Conservation (phyloP, 2,888 invertebrate genomes). For the Sympetrum striolatum region DNA sequence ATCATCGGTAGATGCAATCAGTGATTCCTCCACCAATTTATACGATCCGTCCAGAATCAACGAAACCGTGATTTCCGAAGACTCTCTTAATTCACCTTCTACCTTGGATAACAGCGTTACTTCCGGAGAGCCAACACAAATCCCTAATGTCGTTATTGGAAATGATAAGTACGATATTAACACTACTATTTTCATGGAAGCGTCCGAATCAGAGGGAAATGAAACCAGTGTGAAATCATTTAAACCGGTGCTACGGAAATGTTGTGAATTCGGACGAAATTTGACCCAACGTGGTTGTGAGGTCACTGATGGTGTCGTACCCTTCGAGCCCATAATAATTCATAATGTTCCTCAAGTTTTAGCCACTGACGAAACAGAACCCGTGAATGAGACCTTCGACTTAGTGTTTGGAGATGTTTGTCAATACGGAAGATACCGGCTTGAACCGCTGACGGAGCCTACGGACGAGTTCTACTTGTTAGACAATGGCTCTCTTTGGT, state of each 20-base stretch:
- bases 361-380: conserved; percentile 53
- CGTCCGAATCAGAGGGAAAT: neutral
- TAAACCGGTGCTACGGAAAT: conserved; percentile 4
- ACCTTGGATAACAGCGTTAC: neutral
- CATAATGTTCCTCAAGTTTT: conserved; percentile 61
- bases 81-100: too few relatives aligned
- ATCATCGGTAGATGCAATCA: too few relatives aligned
- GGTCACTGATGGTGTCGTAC: neutral
- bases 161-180: too few relatives aligned
- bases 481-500: conserved; percentile 66
- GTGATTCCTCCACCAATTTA: too few relatives aligned
- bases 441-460: conserved; percentile 62
- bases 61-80: too few relatives aligned
- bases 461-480: conserved; percentile 67
- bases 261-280: neutral
- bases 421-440: conserved; percentile 63
- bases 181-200: neutral
- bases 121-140: neutral
- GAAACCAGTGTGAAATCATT: neutral
- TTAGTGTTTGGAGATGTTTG: conserved; percentile 67
- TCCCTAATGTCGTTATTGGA: neutral
- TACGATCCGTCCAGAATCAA: too few relatives aligned
- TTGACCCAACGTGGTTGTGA: neutral
- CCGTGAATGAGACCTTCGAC: conserved; percentile 62
- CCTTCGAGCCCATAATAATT: conserved; percentile 56